Evolutionary conservation across 2,797 vertebrate genomes (phyloP).

Genomic region (Anguilla marmorata): DNA sequence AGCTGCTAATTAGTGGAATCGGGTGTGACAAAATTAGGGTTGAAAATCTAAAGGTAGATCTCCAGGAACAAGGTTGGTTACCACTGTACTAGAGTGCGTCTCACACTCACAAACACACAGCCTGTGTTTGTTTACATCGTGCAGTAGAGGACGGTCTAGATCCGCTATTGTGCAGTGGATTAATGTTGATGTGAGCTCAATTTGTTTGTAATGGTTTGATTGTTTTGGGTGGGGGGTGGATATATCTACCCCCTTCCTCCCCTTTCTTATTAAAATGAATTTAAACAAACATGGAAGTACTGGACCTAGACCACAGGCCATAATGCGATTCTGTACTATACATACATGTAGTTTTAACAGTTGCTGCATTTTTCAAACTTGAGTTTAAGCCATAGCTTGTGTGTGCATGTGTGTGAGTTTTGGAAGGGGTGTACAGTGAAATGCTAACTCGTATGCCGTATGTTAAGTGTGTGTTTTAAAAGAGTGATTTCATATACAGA

Average conservation of each 20-base stretch:
- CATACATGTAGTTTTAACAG: not conserved
- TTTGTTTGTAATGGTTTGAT: not conserved
- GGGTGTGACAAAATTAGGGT: too few relatives aligned
- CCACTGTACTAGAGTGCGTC: too few relatives aligned
- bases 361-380: not conserved
- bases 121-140: not conserved
- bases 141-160: not conserved
- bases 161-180: not conserved
- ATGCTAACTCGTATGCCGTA: not conserved
- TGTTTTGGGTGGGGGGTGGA: not conserved
- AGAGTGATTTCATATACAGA: not conserved
- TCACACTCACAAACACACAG: not conserved
- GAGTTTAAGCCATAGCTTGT: slow-evolving; percentile 1
- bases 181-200: not conserved
- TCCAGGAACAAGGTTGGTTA: too few relatives aligned
- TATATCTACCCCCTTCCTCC: not conserved
- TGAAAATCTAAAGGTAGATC: too few relatives aligned
- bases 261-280: not conserved
- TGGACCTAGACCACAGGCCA: not conserved
- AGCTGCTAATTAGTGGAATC: too few relatives aligned
- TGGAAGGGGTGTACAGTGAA: not conserved
- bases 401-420: not conserved
- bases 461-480: not conserved
- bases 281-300: not conserved
- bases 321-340: not conserved